These are phyloP conservation scores for Lasioglossum calceatum DNA, from an alignment of 2,888 invertebrate species.

Conservation along the genomic window DNA sequence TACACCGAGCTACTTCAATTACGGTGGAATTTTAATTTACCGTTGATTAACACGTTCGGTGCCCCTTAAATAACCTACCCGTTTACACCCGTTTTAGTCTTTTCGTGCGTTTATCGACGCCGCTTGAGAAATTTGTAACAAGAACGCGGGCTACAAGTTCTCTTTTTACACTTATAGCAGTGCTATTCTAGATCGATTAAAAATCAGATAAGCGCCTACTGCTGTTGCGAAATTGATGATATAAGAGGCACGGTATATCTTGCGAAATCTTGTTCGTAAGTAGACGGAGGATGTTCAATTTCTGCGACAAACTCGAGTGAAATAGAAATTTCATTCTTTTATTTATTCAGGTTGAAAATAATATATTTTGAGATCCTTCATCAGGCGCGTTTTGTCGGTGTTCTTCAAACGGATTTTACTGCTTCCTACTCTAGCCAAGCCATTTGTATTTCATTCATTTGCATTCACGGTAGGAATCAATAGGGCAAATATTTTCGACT, in stretches of 20 bases:
- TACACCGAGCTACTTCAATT: constrained; percentile 34
- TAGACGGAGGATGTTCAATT: too few species aligned
- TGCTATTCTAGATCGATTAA: neutral
- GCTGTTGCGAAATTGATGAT: neutral
- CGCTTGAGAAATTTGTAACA: neutral
- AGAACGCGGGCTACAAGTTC: neutral
- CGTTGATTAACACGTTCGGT: constrained; percentile 16
- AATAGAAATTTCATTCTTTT: neutral
- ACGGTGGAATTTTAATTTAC: constrained; percentile 23
- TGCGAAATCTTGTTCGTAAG: neutral
- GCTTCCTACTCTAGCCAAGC: too few species aligned
- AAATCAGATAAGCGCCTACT: neutral
- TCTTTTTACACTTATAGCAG: neutral
- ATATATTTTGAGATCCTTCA: too few species aligned
- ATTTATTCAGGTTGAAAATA: neutral
- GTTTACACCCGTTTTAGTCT: neutral
- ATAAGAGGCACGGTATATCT: neutral
- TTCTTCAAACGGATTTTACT: too few species aligned
- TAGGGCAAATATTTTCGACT: too few species aligned
- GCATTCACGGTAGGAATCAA: too few species aligned
- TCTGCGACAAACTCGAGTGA: too few species aligned
- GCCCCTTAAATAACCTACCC: constrained; percentile 1
- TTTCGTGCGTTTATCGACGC: neutral
- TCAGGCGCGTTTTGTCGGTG: too few species aligned
- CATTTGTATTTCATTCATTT: too few species aligned